Percentiles rank a stretch among this genome's conserved stretches.
Conservation (phyloP, 2,797 vertebrate species). For the Meriones psammophilus region DNA sequence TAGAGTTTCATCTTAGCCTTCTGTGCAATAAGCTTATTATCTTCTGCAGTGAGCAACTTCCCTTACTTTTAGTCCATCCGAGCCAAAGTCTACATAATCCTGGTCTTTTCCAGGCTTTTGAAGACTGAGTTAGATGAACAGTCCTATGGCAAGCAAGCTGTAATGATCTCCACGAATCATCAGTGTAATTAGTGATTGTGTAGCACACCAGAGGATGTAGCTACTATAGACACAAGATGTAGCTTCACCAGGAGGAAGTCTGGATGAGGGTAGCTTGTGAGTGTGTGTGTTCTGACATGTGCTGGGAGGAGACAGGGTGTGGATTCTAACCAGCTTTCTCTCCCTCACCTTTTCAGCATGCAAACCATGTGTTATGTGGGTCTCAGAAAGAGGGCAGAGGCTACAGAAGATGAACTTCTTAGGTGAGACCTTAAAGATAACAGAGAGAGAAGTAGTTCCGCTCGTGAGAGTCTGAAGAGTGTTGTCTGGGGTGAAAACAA, state of each 20-base stretch:
- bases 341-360: background rate
- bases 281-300: too few relatives aligned
- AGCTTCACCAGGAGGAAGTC: background rate
- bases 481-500: background rate
- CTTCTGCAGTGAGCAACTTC: background rate
- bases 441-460: background rate
- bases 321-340: background rate
- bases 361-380: background rate
- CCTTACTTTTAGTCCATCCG: background rate
- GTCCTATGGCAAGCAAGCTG: background rate
- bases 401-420: background rate
- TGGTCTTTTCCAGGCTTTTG: background rate
- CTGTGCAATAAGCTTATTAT: background rate
- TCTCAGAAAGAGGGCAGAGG: slow-evolving; percentile 26
- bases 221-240: background rate
- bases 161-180: background rate
- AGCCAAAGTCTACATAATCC: background rate
- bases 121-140: background rate
- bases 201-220: too few relatives aligned
- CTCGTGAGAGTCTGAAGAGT: background rate
- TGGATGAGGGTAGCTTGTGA: background rate
- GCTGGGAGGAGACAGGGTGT: background rate
- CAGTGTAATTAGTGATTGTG: background rate
- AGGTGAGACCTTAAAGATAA: background rate
- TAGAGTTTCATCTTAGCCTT: slow-evolving; percentile 20